Percentiles rank a stretch among this genome's conserved stretches.
Evolutionary conservation across 2,113 vertebrate species (phyloP).

Genomic region (Ameiurus melas): DNA sequence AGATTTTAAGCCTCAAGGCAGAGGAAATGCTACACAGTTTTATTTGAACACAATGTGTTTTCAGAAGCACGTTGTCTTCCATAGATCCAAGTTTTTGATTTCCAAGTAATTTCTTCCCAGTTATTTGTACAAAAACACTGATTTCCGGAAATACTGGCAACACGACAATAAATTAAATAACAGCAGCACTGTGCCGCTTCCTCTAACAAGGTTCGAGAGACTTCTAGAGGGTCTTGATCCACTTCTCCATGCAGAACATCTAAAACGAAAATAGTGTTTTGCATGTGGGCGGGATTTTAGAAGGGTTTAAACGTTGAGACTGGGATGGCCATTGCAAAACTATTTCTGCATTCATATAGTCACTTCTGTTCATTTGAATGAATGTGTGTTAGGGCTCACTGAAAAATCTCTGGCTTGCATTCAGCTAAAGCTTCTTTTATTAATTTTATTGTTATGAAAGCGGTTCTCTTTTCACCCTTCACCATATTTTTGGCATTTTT

Average conservation of each 20-base stretch:
- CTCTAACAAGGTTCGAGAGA: too few species aligned
- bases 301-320: not conserved
- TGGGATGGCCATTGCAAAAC: too few species aligned
- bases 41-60: too few species aligned
- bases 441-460: not conserved
- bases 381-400: not conserved
- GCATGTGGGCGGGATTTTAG: not conserved
- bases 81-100: too few species aligned
- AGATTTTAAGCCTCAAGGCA: too few species aligned
- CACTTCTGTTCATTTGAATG: too few species aligned
- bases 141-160: not conserved
- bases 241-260: not conserved
- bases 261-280: not conserved
- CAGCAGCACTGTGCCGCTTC: too few species aligned
- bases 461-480: not conserved
- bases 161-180: not conserved
- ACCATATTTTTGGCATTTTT: not conserved
- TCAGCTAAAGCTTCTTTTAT: not conserved
- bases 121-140: not conserved
- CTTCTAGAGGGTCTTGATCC: not conserved
- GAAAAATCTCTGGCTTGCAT: not conserved
- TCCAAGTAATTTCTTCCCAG: not conserved
- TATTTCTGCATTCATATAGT: too few species aligned
- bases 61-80: too few species aligned
- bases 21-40: too few species aligned